phyloP scores from a whole-genome alignment of 2,888 invertebrate genomes.

The Drosophila rubida region DNA sequence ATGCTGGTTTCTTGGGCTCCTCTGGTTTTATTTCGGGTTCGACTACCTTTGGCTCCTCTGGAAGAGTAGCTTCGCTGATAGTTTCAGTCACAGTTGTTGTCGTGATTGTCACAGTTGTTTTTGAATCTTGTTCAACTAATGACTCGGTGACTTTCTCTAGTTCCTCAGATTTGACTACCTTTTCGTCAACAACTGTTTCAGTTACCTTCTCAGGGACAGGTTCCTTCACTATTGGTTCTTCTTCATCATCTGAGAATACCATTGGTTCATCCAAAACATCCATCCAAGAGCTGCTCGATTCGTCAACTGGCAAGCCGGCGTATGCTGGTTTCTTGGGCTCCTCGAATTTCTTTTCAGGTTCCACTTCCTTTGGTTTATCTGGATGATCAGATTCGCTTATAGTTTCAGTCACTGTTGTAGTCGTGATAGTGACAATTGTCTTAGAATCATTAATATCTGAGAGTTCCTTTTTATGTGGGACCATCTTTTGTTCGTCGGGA shows the following conservation, averaged over 20 bases:
- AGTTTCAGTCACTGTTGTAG: constrained; percentile 20
- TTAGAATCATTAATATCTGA: too few species aligned
- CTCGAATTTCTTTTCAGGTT: constrained; percentile 3
- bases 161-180: not conserved
- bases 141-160: constrained; percentile 6
- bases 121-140: constrained; percentile 4
- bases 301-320: constrained; percentile 78
- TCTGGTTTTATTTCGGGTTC: constrained; percentile 39
- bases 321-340: constrained; percentile 45
- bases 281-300: constrained; percentile 49
- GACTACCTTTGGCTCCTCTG: not conserved
- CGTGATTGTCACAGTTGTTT: constrained; percentile 13
- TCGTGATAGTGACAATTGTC: constrained; percentile 19
- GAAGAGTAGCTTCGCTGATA: not conserved
- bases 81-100: constrained; percentile 23
- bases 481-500: too few species aligned
- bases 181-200: not conserved
- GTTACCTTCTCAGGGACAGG: not conserved
- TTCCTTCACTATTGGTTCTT: constrained; percentile 6
- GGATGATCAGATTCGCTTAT: constrained; percentile 5
- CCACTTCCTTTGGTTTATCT: constrained; percentile 4
- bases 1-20: constrained; percentile 36
- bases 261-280: constrained; percentile 34
- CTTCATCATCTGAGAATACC: constrained; percentile 25
- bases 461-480: too few species aligned